A percentile compares a stretch with the other conserved stretches of the same genome.
Evolutionary conservation across 1,140 invertebrate genomes (phyloP).

Genomic region (Conus betulinus): DNA sequence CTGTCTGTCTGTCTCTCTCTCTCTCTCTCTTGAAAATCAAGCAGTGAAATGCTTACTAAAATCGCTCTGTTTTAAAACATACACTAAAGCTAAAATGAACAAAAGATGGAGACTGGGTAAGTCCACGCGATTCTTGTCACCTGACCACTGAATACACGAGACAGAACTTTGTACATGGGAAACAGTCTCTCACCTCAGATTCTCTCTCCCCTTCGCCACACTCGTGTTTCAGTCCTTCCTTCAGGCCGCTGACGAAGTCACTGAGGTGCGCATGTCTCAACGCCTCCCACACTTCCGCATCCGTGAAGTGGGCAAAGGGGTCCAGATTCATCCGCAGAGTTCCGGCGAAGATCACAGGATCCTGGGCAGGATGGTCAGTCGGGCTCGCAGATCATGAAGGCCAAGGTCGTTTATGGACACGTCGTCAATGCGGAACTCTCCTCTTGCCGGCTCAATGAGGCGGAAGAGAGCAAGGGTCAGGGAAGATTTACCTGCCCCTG

Average conservation of each 20-base stretch:
- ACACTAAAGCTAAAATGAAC: too few species aligned
- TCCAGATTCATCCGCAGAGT: slow-evolving; percentile 89
- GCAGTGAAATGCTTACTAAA: too few species aligned
- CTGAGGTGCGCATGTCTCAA: slow-evolving; percentile 83
- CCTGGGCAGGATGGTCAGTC: slow-evolving; percentile 72
- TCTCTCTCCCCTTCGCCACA: slow-evolving; percentile 76
- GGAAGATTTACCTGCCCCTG: slow-evolving; percentile 94
- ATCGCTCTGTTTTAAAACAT: too few species aligned
- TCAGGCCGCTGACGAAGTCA: slow-evolving; percentile 66
- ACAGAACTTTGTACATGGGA: too few species aligned
- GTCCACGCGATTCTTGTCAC: too few species aligned
- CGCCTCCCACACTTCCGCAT: slow-evolving; percentile 83
- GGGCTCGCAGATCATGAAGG: slow-evolving; percentile 75
- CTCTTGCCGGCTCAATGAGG: slow-evolving; percentile 76
- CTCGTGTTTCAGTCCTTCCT: slow-evolving; percentile 66
- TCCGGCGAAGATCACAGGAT: slow-evolving; percentile 90
- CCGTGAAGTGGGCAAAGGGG: slow-evolving; percentile 85
- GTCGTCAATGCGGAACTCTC: slow-evolving; percentile 82
- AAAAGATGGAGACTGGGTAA: too few species aligned
- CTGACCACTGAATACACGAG: too few species aligned
- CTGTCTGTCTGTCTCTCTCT: too few species aligned
- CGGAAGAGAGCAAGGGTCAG: slow-evolving; percentile 79
- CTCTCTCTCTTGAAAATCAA: too few species aligned
- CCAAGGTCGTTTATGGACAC: slow-evolving; percentile 81
- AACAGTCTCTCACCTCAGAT: slow-evolving; percentile 70